These are phyloP conservation scores for Aphelenchoides fujianensis DNA, from an alignment of 1,140 invertebrate species.

Conservation along the genomic window DNA sequence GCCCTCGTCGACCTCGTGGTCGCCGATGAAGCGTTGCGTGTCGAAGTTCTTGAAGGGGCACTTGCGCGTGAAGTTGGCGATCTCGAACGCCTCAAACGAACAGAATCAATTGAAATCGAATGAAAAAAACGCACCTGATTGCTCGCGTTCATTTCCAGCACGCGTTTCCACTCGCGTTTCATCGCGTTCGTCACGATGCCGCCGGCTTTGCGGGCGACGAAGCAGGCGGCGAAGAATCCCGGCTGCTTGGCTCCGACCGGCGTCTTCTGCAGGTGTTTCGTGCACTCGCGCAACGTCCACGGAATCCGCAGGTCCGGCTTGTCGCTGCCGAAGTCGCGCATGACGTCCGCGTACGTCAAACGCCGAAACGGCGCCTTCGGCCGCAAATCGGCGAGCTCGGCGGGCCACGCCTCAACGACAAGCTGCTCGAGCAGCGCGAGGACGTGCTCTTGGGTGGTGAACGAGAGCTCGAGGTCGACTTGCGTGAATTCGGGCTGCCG, in stretches of 20 bases:
- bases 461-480: slow-evolving; percentile 92
- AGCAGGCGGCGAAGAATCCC: neutral
- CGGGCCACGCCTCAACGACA: slow-evolving; percentile 71
- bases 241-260: neutral
- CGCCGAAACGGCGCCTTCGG: slow-evolving; percentile 70
- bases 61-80: neutral
- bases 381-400: slow-evolving; percentile 59
- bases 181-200: slow-evolving; percentile 24
- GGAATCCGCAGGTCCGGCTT: slow-evolving; percentile 86
- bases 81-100: neutral
- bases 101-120: neutral
- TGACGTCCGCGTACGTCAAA: slow-evolving; percentile 77
- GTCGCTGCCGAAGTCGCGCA: slow-evolving; percentile 82
- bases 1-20: slow-evolving; percentile 23
- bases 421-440: slow-evolving; percentile 78
- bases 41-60: slow-evolving; percentile 33
- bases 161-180: slow-evolving; percentile 45
- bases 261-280: slow-evolving; percentile 5
- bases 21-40: slow-evolving; percentile 14
- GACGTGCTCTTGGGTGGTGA: slow-evolving; percentile 74
- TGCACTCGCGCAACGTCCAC: slow-evolving; percentile 49
- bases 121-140: slow-evolving; percentile 27
- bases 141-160: slow-evolving; percentile 36
- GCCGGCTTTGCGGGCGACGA: slow-evolving; percentile 27
- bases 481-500: slow-evolving; percentile 97